Base-by-base conservation (phyloP, 2,797 vertebrate species). In the Amazonetta brasiliensis region DNA sequence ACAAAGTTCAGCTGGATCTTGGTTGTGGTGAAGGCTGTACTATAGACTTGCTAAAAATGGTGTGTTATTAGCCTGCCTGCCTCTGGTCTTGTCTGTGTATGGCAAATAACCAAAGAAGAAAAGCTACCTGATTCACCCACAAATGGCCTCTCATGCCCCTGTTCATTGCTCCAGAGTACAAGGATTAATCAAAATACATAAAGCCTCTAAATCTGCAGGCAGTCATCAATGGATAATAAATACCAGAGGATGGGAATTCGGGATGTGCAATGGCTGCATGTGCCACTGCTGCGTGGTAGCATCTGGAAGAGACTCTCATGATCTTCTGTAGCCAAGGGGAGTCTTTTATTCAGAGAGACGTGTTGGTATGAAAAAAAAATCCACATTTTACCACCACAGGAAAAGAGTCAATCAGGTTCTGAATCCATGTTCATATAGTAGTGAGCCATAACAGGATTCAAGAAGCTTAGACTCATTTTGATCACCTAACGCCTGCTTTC, bases 231-330 rank as follows among this genome's bases (percentile, higher is more conserved):
- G 9, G 4, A 4, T n/a, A 84, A 50, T 62, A n/a, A 55, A 25
- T n/a, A 46, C 3, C 55, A 72, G 58, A 76, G 23, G 25, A 56
- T 39, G 50, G 33, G 22, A 93, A 73, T 15, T 10, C 26, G 26
- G 26, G 62, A 54, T 30, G 21, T 55, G 16, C 14, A 31, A 6
- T 9, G 18, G n/a, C 35, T 43, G 4, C 11, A 2, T 0, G 0
- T 12, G 39, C 43, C 26, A 5, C 16, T 79, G 33, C 41, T 84
- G 16, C 14, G 5, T 13, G 9, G 59, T 20, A 21, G 17, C 39
- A 48, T 8, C 39, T 35, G 52, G 74, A 67, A 74, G 19, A 33
- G 56, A 11, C 39, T n/a, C 37, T 13, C 31, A 22, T 15, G 30
- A 19, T 30, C 48, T 22, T 3, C 4, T 21, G 8, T 20, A 17